Base-by-base conservation (phyloP, 2,888 invertebrate genomes). In the Cosmia pyralina region DNA sequence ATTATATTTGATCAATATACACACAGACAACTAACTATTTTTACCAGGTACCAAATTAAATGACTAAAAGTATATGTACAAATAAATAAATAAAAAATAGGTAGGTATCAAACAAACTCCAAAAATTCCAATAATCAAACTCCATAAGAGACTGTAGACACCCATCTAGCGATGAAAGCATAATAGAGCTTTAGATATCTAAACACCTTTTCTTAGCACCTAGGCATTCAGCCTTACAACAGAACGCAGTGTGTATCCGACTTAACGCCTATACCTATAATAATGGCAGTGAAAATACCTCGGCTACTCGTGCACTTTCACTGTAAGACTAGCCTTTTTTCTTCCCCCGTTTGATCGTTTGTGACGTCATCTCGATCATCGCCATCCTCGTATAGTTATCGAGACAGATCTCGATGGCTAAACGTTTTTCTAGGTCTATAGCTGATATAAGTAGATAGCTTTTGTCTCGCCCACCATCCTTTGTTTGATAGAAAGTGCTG, bases 301-400 rank as follows among this genome's bases (percentile, higher is more conserved):
- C 86, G 87, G 38, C 75, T 76, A 72, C 69, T 89, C 85, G 86
- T 79, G 41, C 76, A 92, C 93, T 93, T 93, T 93, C 92, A 88
- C 92, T 90, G 15, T 34, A 69, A 75, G 67, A 83, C 89, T 88
- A 86, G 72, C 73, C 81, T 90, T 92, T 92, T 92, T 67, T 76
- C 73, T 69, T 55, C 62, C 55, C 59, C 34, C 53, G 55, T 67
- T 69, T 74, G 65, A 68, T 66, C 66, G 65, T 55, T 55, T 19
- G 19, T 69, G 48, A 67, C 57, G 69, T 79, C 66, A 68, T 58
- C 66, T 55, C 57, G 69, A 67, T 72, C 28, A 55, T 62, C 63
- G 52, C 19, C n/a, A 59, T 69, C 46, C 59, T 53, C 44, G 44
- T 55, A 69, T 67, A 73, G 64, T 70, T 81, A 82, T 81, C 75